These are phyloP conservation scores for Torymus texanus DNA, from an alignment of 2,888 invertebrate species.

Conservation along the genomic window DNA sequence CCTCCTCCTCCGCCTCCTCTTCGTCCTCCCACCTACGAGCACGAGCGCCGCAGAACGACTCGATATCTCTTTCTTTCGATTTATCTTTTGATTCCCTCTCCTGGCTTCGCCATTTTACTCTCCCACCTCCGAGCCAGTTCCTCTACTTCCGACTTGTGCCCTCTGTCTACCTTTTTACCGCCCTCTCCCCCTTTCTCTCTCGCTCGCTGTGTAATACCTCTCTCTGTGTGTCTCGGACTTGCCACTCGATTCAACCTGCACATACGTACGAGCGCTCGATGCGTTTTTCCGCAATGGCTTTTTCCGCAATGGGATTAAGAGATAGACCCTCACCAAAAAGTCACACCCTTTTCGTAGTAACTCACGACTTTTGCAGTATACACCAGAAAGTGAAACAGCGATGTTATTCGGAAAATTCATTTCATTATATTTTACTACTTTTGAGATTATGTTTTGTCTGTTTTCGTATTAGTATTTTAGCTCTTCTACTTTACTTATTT, in stretches of 20 bases:
- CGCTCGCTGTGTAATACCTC: constrained; percentile 24
- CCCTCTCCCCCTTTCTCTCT: constrained; percentile 44
- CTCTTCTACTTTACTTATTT: too few species aligned
- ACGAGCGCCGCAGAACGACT: constrained; percentile 49
- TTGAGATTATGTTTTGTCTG: too few species aligned
- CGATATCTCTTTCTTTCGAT: constrained; percentile 59
- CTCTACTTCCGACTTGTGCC: constrained; percentile 48
- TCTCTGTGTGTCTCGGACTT: constrained; percentile 44
- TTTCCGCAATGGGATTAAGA: constrained; percentile 50
- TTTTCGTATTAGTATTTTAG: too few species aligned
- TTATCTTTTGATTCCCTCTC: constrained; percentile 58
- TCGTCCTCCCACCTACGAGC: constrained; percentile 8
- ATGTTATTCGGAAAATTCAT: too few species aligned
- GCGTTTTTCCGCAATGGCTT: constrained; percentile 57
- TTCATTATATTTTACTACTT: too few species aligned
- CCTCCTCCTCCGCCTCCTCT: constrained; percentile 43
- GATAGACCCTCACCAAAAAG: constrained; percentile 21
- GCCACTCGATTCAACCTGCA: constrained; percentile 55
- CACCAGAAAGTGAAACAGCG: too few species aligned
- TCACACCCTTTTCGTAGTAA: constrained; percentile 1
- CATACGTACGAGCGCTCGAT: constrained; percentile 23
- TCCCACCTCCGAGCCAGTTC: constrained; percentile 51
- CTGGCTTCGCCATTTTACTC: constrained; percentile 57
- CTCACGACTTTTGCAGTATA: too few species aligned
- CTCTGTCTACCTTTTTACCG: constrained; percentile 57